Evolutionary conservation across 2,113 vertebrate genomes (phyloP), one percentile per base, ranked within the genome.

Genomic region (Oceanodroma tethys): DNA sequence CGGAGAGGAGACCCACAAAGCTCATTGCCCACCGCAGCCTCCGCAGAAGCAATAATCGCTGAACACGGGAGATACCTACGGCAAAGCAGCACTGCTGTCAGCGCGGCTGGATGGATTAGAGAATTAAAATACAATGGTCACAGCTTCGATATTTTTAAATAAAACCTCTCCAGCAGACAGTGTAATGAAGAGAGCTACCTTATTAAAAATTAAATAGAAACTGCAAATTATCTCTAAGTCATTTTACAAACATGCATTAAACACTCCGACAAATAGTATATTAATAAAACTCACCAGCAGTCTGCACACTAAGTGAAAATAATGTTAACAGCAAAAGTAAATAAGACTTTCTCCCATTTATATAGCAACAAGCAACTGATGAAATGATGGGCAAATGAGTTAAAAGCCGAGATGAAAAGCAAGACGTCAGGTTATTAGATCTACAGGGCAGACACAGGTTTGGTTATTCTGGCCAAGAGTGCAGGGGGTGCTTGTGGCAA

Each of bases 201-300:
- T 90, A 95, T 96, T 96, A 97, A 96, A 97, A 97, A 97, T 88
- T 94, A 95, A 96, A 95, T 82, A 86, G 87, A 82, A 93, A 60
- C 80, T 55, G 95, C 92, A 68, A 95, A 88, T 95, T 65, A 66
- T 40, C 81, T 68, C 43, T 10, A 34, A 74, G 93, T 70, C 68
- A 30, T 85, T 81, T 71, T 59, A 47, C 63, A 89, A 85, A 89
- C 56, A 59, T 1, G 3, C 74, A 81, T 92, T 88, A 89, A 88
- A 56, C 68, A 20, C 84, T 34, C 71, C 9, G 7, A 74, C 73
- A 88, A 92, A 53, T 25, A 36, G 48, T 18, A 19, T 63, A 76
- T 88, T 88, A 85, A 85, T 88, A 88, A 88, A 76, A 81, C 38
- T 73, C 62, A 9, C 38, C 80, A 36, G 68, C 56, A 16, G 29